Evolutionary conservation across 2,888 invertebrate genomes (phyloP).

Genomic region (Scaptomyza polygonia): DNA sequence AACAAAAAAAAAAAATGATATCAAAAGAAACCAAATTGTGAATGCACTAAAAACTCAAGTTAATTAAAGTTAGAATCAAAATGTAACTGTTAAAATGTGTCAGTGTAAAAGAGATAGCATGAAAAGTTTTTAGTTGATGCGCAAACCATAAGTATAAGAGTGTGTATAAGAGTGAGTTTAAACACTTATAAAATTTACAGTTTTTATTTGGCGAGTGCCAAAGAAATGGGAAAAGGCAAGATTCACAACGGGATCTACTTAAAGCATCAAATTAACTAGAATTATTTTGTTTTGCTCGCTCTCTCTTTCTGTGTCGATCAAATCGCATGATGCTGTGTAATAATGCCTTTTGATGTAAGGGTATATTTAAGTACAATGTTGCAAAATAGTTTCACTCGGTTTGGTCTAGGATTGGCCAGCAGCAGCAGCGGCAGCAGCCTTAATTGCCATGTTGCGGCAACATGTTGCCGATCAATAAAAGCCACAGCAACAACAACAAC

Average conservation of each 20-base stretch:
- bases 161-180: neutral
- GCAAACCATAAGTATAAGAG: neutral
- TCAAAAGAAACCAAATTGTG: neutral
- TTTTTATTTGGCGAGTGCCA: neutral
- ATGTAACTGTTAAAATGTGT: neutral
- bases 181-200: neutral
- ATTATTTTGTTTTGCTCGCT: neutral
- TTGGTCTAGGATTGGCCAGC: constrained; percentile 33
- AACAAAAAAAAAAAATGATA: neutral
- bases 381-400: constrained; percentile 60
- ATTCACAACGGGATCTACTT: neutral
- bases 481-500: constrained; percentile 25
- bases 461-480: constrained; percentile 77
- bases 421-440: constrained; percentile 52
- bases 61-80: neutral
- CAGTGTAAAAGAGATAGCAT: neutral
- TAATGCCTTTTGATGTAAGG: constrained; percentile 38
- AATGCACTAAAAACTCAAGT: constrained; percentile 1
- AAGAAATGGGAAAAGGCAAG: neutral
- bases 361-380: constrained; percentile 53
- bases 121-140: neutral
- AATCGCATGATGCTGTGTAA: constrained; percentile 21
- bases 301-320: neutral
- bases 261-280: neutral
- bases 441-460: constrained; percentile 79